phyloP scores from a whole-genome alignment of 2,888 invertebrate genomes.

The Trissolcus brochymenae region DNA sequence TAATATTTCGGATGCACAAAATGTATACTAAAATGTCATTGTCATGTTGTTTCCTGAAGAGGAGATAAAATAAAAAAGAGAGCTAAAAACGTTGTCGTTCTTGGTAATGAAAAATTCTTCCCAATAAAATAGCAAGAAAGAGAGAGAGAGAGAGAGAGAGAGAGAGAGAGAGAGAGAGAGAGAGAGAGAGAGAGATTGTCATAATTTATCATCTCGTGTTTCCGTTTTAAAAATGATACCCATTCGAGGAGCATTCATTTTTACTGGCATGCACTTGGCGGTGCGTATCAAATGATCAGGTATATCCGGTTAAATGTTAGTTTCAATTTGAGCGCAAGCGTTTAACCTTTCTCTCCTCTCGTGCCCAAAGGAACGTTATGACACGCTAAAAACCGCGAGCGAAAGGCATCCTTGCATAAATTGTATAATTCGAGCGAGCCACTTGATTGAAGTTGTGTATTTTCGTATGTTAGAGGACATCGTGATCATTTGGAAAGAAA shows the following conservation, averaged over 20 bases:
- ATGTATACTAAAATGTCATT: too few species aligned
- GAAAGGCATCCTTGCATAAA: slow-evolving; percentile 24
- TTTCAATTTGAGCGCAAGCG: slow-evolving; percentile 37
- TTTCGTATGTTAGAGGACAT: slow-evolving; percentile 21
- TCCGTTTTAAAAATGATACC: slow-evolving; percentile 17
- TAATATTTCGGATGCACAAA: too few species aligned
- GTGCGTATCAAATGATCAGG: slow-evolving; percentile 50
- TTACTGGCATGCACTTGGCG: slow-evolving; percentile 30
- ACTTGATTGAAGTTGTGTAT: slow-evolving; percentile 20
- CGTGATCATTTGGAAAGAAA: slow-evolving; percentile 25
- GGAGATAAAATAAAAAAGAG: too few species aligned
- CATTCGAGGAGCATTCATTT: slow-evolving; percentile 23
- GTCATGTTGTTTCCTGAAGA: too few species aligned
- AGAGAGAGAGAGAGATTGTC: not conserved
- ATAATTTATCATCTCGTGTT: not conserved
- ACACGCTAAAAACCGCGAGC: slow-evolving; percentile 23
- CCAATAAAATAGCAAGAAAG: too few species aligned
- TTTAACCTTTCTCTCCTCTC: slow-evolving; percentile 44
- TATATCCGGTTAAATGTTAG: slow-evolving; percentile 47
- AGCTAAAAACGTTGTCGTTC: too few species aligned
- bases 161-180: too few species aligned
- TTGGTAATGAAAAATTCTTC: too few species aligned
- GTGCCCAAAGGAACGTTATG: slow-evolving; percentile 27
- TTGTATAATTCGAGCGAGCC: slow-evolving; percentile 10
- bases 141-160: too few species aligned